Base-by-base conservation (phyloP, 2,113 vertebrate genomes). In the Dicerorhinus sumatrensis region DNA sequence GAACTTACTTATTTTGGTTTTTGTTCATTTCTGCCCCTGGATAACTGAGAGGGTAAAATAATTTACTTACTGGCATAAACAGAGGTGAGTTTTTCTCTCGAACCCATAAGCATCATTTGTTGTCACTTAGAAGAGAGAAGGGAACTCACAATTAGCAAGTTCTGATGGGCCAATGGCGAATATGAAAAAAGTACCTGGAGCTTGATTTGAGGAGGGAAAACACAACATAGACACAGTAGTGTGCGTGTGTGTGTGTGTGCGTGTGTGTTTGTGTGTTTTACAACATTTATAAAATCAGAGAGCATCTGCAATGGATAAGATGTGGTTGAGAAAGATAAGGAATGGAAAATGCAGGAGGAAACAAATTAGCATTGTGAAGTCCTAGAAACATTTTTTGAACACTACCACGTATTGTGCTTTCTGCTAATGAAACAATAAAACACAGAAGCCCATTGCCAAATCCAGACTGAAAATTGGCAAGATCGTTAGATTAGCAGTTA, bases 351-450 rank as follows among this genome's bases (percentile, higher is more conserved):
- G 27, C 16, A 23, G 6, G 84, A 83, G 58, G 31, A 85, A 97
- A 46, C 58, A 84, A 60, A 88, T 91, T 36, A 75, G 60, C 23
- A 7, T 23, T 77, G 46, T 8, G 31, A 94, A 58, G 39, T 83
- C 23, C 67, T 85, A 36, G 31, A 77, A 89, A 21, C 9, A 58
- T 11, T 62, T 96, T 84, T 54, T 83, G 5, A 65, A 63, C 56
- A 56, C 36, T 65, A 6, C 23, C 56, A 23, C 65, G 51, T 3
- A 21, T 58, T 60, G 17, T 69, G 36, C 42, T 97, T 94, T 65
- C 25, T 96, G 73, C 75, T 89, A 39, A 75, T 70, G 51, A 90
- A 96, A 89, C 56, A 85, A 51, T 70, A 81, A 86, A 81, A 77
- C 46, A 94, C 36, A 75, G 51, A 95, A 87, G 65, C 2, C 10